Base-by-base conservation (phyloP, 2,888 invertebrate species). In the Sthenelais limicola region DNA sequence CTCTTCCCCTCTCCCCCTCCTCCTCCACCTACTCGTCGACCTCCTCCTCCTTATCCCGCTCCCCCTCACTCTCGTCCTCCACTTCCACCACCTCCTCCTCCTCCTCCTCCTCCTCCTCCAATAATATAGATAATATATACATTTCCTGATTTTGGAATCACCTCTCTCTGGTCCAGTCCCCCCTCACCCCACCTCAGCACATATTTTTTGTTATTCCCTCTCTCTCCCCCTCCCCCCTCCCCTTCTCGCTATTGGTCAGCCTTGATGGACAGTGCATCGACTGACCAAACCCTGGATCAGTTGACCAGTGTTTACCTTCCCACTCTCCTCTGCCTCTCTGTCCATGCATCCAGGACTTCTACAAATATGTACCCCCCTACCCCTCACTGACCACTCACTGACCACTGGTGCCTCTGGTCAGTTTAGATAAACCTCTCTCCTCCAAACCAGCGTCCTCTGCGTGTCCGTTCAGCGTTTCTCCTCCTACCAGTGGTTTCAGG, bases 261-360 rank as follows among this genome's bases (percentile, higher is more conserved):
- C 24, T 5, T 26, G 38, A 30, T 38, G n/a, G 43, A 32, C 24
- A 38, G 43, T 15, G 9, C 21, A n/a, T n/a, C n/a, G n/a, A n/a
- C n/a, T n/a, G n/a, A n/a, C n/a, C n/a, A n/a, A n/a, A n/a, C n/a
- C n/a, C n/a, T n/a, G n/a, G n/a, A n/a, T n/a, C n/a, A n/a, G 62
- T 62, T 62, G 62, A 62, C 62, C 62, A 62, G n/a, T 62, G 62
- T 62, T 62, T 35, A 62, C 62, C 62, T 35, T 35, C 43, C 62
- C 35, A 43, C 38, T 35, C 24, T 43, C 62, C 38, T 38, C 62
- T n/a, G 26, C 3, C 62, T 12, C 38, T 24, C 62, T 35, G 38
- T 62, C 21, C 43, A 62, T 62, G 62, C 62, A 43, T 35, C 62
- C 62, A 43, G 21, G 62, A 21, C 62, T 62, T 21, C 62, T n/a